Evolutionary conservation across 2,113 vertebrate species (phyloP).

Genomic region (Eleginops maclovinus): DNA sequence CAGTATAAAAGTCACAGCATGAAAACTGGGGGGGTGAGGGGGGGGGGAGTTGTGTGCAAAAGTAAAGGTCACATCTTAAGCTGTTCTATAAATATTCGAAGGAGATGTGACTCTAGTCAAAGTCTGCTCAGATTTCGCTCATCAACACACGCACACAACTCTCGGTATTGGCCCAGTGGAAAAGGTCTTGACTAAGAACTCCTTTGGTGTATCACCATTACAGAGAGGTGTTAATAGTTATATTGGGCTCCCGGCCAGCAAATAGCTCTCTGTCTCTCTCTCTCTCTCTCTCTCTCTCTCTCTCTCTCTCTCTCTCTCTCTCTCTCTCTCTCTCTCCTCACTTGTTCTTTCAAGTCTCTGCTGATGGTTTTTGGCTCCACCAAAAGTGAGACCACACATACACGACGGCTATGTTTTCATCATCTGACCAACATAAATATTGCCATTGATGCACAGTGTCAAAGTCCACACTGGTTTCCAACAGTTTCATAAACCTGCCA

Average conservation of each 20-base stretch:
- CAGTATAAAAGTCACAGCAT: too few species aligned
- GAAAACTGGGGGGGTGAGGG: background rate
- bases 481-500: conserved; percentile 20
- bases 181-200: conserved; percentile 47
- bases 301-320: too few species aligned
- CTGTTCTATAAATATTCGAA: conserved; percentile 73
- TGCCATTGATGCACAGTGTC: background rate
- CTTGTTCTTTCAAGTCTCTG: conserved; percentile 34
- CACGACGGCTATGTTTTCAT: conserved; percentile 15
- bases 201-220: conserved; percentile 57
- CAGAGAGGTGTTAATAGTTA: conserved; percentile 71
- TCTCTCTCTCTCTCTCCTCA: background rate
- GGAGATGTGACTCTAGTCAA: conserved; percentile 55
- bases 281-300: too few species aligned
- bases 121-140: conserved; percentile 60
- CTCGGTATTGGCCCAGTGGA: conserved; percentile 42
- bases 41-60: conserved; percentile 2
- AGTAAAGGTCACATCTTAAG: conserved; percentile 74
- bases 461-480: conserved; percentile 8
- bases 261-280: conserved; percentile 14
- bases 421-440: conserved; percentile 53
- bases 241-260: conserved; percentile 46
- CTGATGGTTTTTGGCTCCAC: conserved; percentile 33
- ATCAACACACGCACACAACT: conserved; percentile 19
- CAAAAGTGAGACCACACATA: conserved; percentile 36